These are phyloP conservation scores for Pomacea maculata DNA, from an alignment of 1,140 invertebrate species.

Conservation along the genomic window DNA sequence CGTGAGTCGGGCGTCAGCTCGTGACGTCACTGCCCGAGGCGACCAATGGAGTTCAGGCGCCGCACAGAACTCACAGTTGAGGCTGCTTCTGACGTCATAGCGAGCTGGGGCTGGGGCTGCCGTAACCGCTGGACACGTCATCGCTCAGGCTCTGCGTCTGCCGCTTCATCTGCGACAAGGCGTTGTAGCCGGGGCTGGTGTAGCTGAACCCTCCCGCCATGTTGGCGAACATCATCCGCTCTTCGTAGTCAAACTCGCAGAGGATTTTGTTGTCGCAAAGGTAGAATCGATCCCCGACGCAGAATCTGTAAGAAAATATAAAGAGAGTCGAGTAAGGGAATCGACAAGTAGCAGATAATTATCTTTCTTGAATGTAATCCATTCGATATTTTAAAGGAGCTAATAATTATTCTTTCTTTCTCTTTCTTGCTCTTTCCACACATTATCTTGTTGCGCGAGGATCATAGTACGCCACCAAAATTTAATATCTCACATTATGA, in stretches of 20 bases:
- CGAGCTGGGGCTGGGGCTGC: conserved; percentile 64
- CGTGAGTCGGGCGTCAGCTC: neutral
- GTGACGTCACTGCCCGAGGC: neutral
- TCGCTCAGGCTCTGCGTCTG: conserved; percentile 74
- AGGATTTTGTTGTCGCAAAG: conserved; percentile 93
- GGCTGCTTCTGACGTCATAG: conserved; percentile 34
- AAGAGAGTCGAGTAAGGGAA: neutral
- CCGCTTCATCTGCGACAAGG: conserved; percentile 85
- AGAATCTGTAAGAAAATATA: conserved; percentile 77
- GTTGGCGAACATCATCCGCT: conserved; percentile 86
- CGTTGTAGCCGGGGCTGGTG: conserved; percentile 79
- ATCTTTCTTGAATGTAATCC: too few species aligned
- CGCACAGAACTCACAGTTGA: neutral
- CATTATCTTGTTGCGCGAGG: too few species aligned
- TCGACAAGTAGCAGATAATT: neutral
- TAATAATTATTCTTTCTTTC: too few species aligned
- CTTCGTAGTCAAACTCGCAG: conserved; percentile 94
- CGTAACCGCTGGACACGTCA: conserved; percentile 66
- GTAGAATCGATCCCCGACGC: conserved; percentile 92
- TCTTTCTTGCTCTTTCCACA: too few species aligned
- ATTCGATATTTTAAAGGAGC: too few species aligned
- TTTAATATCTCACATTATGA: too few species aligned
- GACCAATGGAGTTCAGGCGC: neutral
- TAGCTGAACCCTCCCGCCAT: conserved; percentile 72
- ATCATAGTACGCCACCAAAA: too few species aligned